Evolutionary conservation across 1,140 invertebrate genomes (phyloP), one percentile per base, ranked within the genome.

Genomic region (Zeugodacus cucurbitae): DNA sequence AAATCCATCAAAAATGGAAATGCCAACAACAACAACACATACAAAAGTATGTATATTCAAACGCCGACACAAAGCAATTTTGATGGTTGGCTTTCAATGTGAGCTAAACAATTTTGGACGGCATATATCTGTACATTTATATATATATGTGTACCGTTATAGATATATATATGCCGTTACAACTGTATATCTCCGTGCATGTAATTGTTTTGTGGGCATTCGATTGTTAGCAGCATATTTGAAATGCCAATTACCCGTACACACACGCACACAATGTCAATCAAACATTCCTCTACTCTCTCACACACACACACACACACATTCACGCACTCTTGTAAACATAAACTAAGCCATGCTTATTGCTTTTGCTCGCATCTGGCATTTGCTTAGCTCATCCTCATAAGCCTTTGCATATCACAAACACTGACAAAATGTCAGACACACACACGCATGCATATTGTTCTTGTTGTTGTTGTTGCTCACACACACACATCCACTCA

Each of bases 1-100:
- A 74, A 74, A 74, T 74, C 67, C 67, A 74, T 74, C 67, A 74
- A 62, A 74, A 74, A 74, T 74, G 67, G 20, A 34, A 74, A 74
- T 67, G 62, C 10, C 67, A 74, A 32, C 67, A 62, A 62, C 58
- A 62, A 62, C n/a, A 62, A 62, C n/a, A 26, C 6, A 26, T 3
- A 26, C 5, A 59, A 22, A 6, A 14, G 6, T 7, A 54, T 7
- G 14, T 14, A 54, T 6, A 4, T 11, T 17, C 6, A 22, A 20
- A 37, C 17, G 5, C 67, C 32, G 20, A 37, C 20, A 74, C 17
- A 74, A 41, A 74, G 67, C 67, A 74, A 74, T 41, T 62, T 74
- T 64, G 62, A 37, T 17, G 1, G 17, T 62, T 74, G 34, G 34
- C 34, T 74, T 74, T 20, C 67, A 74, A 37, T 74, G 67, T 74